Base-by-base conservation (phyloP, 92 coral and sea anemone genomes). In the Bergia puertoricense region DNA sequence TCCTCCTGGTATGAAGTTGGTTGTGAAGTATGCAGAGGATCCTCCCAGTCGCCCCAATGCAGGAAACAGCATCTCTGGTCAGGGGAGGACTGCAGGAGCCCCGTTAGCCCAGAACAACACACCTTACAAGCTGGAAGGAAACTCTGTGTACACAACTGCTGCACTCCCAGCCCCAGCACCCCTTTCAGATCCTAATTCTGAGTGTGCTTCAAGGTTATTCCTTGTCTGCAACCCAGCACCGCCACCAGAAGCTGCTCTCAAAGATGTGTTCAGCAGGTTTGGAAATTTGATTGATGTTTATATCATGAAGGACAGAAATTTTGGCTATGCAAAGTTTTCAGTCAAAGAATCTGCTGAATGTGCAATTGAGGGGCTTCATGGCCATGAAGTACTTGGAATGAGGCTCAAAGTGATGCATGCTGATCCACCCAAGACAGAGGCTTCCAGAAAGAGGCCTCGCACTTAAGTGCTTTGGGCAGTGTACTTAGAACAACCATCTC, bases 251-350 rank as follows among this genome's bases (percentile, higher is more conserved):
- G 92, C 88, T 40, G 99, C 95, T 16, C 96, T 97, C 0, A 95
- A 95, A 45, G 99, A 97, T 89, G 99, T 97, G 68, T 97, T 97
- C 92, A 97, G 99, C 90, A 89, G 99, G 66, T 97, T 97, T 91
- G 99, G 99, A 79, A 96, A 93, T 86, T 90, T 97, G 71, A 97
- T 97, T 80, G 99, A 97, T 51, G 98, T 97, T 57, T 97, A 95
- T 92, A 97, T 94, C 96, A 95, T 97, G 95, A 96, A 96, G 72
- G 99, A 97, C 72, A 92, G 99, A 50, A 97, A 97, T 85, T 97
- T 95, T 96, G 99, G 99, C 51, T 97, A 97, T 86, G 99, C 99
- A 8, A 97, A 97, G 95, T 97, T 94, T 80, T 94, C 98, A 5
- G 89, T 90, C 76, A 97, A 97, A 91, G 97, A 96, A 74, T 94